Conservation (phyloP, 2,797 vertebrate species). For the Melopsittacus undulatus region DNA sequence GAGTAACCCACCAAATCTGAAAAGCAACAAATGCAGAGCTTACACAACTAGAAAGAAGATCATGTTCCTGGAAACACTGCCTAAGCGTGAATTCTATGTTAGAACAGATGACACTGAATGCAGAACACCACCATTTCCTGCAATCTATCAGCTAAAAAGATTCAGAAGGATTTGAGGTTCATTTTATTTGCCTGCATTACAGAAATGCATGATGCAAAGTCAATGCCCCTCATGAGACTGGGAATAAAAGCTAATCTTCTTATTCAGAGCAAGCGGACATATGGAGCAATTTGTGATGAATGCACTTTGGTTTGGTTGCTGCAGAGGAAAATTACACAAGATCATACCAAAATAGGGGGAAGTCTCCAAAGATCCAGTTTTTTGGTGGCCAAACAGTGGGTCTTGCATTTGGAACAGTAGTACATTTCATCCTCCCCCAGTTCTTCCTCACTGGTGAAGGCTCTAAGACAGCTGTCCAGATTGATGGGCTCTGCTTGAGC, state of each 20-base stretch:
- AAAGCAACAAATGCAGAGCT: not conserved
- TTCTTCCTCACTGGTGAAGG: conserved; percentile 97
- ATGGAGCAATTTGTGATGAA: not conserved
- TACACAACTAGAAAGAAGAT: not conserved
- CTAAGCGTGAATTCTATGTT: not conserved
- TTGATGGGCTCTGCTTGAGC: conserved; percentile 98
- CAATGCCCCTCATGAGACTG: not conserved
- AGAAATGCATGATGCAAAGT: not conserved
- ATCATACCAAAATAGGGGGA: conserved; percentile 91
- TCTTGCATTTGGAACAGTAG: conserved; percentile 98
- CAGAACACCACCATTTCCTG: not conserved
- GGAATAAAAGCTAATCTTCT: not conserved
- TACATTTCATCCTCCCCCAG: conserved; percentile 98
- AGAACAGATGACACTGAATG: not conserved
- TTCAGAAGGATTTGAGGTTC: not conserved
- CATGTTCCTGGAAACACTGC: not conserved
- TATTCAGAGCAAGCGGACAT: not conserved
- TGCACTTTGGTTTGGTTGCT: not conserved
- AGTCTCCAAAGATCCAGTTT: conserved; percentile 99
- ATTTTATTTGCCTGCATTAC: not conserved
- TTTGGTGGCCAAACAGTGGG: conserved; percentile 95
- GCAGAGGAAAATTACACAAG: not conserved
- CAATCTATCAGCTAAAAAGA: not conserved
- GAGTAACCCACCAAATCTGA: not conserved
- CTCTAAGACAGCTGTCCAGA: conserved; percentile 93